Base-by-base conservation (phyloP, 2,113 vertebrate species). In the Dromaius novaehollandiae region DNA sequence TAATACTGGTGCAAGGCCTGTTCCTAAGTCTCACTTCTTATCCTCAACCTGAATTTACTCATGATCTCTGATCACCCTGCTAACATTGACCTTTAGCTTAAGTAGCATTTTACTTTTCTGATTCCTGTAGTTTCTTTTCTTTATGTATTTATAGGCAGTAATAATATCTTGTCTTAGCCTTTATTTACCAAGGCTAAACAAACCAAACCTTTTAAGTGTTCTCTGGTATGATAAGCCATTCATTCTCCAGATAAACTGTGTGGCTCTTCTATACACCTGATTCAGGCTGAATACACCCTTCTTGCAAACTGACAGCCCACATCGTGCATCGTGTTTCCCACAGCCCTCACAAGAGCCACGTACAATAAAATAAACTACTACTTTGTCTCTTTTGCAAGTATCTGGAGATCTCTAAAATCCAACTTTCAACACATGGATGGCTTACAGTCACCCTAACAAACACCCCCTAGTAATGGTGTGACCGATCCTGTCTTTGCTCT, bases 161-260 rank as follows among this genome's bases (percentile, higher is more conserved):
- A 74, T 77, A 8, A 1, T 44, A 36, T 38, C 38, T 85, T 88
- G 58, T 66, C 79, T 70, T 71, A 64, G 50, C 21, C 13, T 86
- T 87, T 96, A 88, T 71, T 93, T 91, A 80, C 56, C 50, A 44
- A 88, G 64, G 7, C 88, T 86, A 95, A 93, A 96, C 78, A 85
- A 85, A 81, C 6, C 28, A 91, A 88, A 76, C 76, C 56, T 82
- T 95, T 68, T 34, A 69, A 88, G 85, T 40, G 53, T 86, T 77
- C 25, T 69, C 61, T 61, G 84, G 60, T 69, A 89, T 12, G 77
- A 86, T 88, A 95, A 94, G 50, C 48, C 36, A 53, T 58, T 44
- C 8, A 32, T 75, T 84, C 71, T 55, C 36, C 77, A 90, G 60
- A 84, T 90, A 90, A 71, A 16, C 40, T 36, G 30, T 60, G 63